These are phyloP conservation scores for Caenorhabditis sinica DNA, from an alignment of 2,888 invertebrate species.

Conservation along the genomic window DNA sequence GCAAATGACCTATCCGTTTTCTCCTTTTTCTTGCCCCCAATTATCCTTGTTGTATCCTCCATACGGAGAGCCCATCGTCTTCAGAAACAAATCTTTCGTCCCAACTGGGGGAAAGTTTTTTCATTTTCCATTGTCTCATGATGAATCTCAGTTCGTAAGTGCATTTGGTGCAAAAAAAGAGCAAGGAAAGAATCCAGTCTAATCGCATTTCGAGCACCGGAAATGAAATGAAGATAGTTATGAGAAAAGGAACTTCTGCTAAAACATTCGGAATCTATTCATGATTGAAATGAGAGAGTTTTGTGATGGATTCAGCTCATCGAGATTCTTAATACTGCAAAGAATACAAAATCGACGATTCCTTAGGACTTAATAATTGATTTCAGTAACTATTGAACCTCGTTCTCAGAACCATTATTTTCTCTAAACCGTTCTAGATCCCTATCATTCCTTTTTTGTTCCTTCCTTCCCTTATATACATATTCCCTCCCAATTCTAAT, in stretches of 20 bases:
- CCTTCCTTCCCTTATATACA: neutral
- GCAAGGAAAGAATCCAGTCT: conserved; percentile 6
- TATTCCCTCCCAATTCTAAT: conserved; percentile 19
- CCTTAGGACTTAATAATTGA: too few relatives aligned
- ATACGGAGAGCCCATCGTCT: conserved; percentile 12
- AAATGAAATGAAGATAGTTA: conserved; percentile 39
- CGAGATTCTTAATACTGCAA: too few relatives aligned
- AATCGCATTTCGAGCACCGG: conserved; percentile 43
- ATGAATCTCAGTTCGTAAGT: conserved; percentile 48
- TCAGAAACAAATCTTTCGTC: conserved; percentile 11
- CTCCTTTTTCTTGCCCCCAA: conserved; percentile 4
- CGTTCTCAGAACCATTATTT: too few relatives aligned
- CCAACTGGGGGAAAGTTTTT: neutral
- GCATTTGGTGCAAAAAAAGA: conserved; percentile 46
- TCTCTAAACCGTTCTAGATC: neutral
- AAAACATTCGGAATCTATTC: neutral
- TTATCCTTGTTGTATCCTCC: conserved; percentile 35
- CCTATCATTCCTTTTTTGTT: neutral
- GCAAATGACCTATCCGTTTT: conserved; percentile 54
- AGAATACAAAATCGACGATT: too few relatives aligned
- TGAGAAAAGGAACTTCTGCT: conserved; percentile 16
- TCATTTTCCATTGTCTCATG: conserved; percentile 4
- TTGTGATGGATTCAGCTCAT: too few relatives aligned
- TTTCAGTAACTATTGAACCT: too few relatives aligned
- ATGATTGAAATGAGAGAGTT: too few relatives aligned